phyloP scores from a whole-genome alignment of 2,888 invertebrate species.

The Drosophila koepferae region DNA sequence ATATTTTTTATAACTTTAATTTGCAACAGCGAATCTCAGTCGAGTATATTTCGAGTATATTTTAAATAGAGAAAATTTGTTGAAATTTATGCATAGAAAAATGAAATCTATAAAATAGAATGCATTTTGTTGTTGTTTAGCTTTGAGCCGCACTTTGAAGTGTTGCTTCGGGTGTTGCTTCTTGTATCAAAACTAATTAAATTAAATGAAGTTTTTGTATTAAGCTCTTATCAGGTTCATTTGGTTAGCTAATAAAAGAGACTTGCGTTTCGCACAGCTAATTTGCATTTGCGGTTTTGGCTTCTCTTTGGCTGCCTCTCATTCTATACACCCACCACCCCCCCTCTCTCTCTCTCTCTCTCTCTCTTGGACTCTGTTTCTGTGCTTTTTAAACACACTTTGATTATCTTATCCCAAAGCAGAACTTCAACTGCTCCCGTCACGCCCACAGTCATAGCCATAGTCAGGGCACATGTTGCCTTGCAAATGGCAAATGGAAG shows the following conservation, averaged over 20 bases:
- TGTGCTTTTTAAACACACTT: slow-evolving; percentile 38
- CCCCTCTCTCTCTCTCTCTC: not conserved
- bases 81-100: too few relatives aligned
- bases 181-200: slow-evolving; percentile 8
- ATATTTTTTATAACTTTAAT: not conserved
- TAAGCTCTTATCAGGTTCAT: slow-evolving; percentile 16
- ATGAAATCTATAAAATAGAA: too few relatives aligned
- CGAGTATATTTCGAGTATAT: not conserved
- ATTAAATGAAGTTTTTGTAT: slow-evolving; percentile 18
- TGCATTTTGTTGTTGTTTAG: not conserved
- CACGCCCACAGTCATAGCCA: not conserved
- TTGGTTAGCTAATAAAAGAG: slow-evolving; percentile 11
- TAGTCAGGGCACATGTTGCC: slow-evolving; percentile 5
- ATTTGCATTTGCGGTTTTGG: slow-evolving; percentile 42
- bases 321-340: too few relatives aligned
- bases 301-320: not conserved
- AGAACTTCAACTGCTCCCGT: not conserved
- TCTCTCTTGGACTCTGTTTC: not conserved
- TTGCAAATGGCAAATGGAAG: slow-evolving; percentile 23
- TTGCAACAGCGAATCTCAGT: not conserved
- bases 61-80: too few relatives aligned
- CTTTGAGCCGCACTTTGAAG: not conserved
- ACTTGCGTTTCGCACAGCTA: slow-evolving; percentile 10
- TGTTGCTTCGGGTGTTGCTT: not conserved
- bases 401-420: slow-evolving; percentile 40